Conservation (phyloP, 2,888 invertebrate species). For the Nymphalis c-album region DNA sequence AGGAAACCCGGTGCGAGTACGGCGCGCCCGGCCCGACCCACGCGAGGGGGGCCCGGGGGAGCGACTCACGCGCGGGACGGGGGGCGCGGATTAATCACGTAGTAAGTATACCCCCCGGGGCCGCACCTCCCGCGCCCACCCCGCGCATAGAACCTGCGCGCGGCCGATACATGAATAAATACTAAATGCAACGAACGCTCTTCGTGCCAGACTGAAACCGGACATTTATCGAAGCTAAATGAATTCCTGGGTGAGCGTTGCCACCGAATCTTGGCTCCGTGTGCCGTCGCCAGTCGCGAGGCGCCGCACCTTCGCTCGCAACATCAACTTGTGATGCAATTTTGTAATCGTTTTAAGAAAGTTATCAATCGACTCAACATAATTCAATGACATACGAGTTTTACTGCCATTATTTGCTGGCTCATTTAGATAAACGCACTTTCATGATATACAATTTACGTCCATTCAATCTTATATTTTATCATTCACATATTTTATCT, state of each 20-base stretch:
- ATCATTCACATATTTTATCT: constrained; percentile 6
- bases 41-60: constrained; percentile 55
- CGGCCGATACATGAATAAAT: constrained; percentile 78
- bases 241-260: constrained; percentile 74
- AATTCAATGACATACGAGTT: constrained; percentile 28
- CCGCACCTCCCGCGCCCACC: constrained; percentile 55
- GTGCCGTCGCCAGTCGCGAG: constrained; percentile 40
- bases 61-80: constrained; percentile 45
- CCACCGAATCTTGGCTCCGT: constrained; percentile 61
- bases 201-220: constrained; percentile 79
- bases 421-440: constrained; percentile 18
- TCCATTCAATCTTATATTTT: constrained; percentile 15
- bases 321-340: constrained; percentile 57
- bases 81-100: constrained; percentile 77
- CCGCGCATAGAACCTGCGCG: constrained; percentile 70
- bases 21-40: constrained; percentile 66
- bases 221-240: constrained; percentile 75
- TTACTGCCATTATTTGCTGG: constrained; percentile 17
- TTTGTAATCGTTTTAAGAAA: constrained; percentile 51
- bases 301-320: constrained; percentile 42
- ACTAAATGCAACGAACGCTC: constrained; percentile 61
- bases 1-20: constrained; percentile 81
- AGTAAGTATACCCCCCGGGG: constrained; percentile 77
- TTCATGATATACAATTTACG: constrained; percentile 7
- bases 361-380: constrained; percentile 54